These are phyloP conservation scores for Steinernema khuongi DNA, from an alignment of 1,140 invertebrate genomes.

Conservation along the genomic window DNA sequence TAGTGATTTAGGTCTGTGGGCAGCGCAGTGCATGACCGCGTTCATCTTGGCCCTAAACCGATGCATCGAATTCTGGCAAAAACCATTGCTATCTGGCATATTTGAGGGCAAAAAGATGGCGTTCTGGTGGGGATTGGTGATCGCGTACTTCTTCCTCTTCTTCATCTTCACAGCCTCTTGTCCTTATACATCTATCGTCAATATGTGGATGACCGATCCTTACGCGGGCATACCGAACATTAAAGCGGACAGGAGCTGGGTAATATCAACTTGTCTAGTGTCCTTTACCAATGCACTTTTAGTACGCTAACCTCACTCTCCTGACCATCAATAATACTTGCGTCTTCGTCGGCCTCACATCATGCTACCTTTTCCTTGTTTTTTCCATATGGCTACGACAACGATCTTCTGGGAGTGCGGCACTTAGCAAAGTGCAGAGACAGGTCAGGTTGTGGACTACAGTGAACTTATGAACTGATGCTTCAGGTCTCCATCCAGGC, in stretches of 20 bases:
- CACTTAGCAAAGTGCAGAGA: neutral
- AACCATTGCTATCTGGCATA: neutral
- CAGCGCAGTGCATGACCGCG: neutral
- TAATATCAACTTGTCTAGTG: neutral
- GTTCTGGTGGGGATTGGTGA: neutral
- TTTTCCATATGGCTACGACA: neutral
- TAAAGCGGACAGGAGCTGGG: neutral
- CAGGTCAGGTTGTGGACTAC: neutral
- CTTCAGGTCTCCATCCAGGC: constrained; percentile 12
- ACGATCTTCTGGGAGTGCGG: neutral
- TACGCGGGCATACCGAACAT: neutral
- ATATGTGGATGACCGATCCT: constrained; percentile 1
- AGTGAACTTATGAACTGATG: neutral
- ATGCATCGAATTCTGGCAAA: neutral
- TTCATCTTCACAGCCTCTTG: neutral
- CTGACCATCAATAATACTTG: neutral
- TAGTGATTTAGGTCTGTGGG: neutral
- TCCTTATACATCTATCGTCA: neutral
- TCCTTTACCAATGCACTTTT: neutral
- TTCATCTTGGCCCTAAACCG: neutral
- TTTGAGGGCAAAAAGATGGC: neutral
- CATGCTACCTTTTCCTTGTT: neutral
- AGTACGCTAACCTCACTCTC: neutral
- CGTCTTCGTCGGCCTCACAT: neutral
- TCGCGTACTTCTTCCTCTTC: neutral